Evolutionary conservation across 2,797 vertebrate genomes (phyloP).

Genomic region (Paramormyrops hopkinsi): DNA sequence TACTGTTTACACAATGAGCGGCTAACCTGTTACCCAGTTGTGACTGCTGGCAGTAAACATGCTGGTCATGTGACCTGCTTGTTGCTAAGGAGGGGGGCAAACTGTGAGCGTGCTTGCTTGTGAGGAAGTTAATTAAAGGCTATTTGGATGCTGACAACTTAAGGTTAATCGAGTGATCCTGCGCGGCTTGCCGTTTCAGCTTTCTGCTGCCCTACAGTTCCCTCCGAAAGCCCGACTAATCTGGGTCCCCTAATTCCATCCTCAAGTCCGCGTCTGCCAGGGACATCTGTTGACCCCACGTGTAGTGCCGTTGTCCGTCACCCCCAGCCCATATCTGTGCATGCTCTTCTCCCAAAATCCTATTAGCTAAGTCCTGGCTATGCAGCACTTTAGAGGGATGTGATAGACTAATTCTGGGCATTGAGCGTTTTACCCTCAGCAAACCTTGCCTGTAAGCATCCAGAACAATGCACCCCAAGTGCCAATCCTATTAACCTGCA

Average conservation of each 20-base stretch:
- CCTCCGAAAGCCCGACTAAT: conserved; percentile 57
- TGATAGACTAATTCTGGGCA: conserved; percentile 84
- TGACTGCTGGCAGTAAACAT: neutral
- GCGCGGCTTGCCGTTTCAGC: neutral
- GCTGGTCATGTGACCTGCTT: neutral
- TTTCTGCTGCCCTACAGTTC: conserved; percentile 48
- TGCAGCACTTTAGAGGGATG: conserved; percentile 95
- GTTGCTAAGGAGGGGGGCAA: neutral
- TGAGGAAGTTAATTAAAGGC: neutral
- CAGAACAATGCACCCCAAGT: conserved; percentile 76
- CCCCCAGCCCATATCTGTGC: conserved; percentile 48
- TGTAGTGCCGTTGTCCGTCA: conserved; percentile 39
- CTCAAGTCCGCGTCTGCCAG: conserved; percentile 62
- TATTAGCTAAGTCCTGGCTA: conserved; percentile 88
- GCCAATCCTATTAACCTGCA: conserved; percentile 89
- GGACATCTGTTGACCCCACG: conserved; percentile 65
- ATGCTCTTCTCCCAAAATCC: conserved; percentile 73
- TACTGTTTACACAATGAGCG: neutral
- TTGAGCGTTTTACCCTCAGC: conserved; percentile 96
- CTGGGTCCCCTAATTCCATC: conserved; percentile 60
- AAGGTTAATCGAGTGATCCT: conserved; percentile 33
- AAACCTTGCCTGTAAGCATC: conserved; percentile 93
- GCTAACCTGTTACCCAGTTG: neutral
- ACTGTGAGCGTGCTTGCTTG: neutral
- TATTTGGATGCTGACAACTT: conserved; percentile 18